Conservation (phyloP, 1,140 invertebrate species). For the Cotesia glomerata region DNA sequence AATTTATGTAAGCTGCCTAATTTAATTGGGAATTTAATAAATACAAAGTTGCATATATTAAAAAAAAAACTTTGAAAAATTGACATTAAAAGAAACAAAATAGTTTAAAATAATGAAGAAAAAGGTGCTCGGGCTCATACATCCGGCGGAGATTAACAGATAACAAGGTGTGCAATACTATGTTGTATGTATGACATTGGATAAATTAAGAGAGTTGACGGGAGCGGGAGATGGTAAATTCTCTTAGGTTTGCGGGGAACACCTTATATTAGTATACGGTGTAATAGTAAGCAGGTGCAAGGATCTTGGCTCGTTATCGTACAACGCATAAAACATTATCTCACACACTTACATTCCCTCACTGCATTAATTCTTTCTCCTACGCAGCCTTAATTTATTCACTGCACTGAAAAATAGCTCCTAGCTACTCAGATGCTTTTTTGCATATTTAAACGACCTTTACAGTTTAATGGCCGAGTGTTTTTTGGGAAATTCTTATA, state of each 20-base stretch:
- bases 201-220: constrained; percentile 32
- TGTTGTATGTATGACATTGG: constrained; percentile 12
- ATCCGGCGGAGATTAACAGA: neutral
- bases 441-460: no score
- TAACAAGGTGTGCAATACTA: neutral
- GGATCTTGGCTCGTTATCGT: constrained; percentile 15
- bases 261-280: constrained; percentile 28
- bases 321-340: constrained; percentile 28
- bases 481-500: no score
- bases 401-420: neutral
- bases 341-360: neutral
- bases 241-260: constrained; percentile 37
- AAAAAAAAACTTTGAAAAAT: neutral
- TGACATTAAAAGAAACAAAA: neutral
- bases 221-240: constrained; percentile 6
- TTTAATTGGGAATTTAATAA: no score
- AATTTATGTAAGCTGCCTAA: no score
- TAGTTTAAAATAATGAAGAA: neutral
- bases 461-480: no score
- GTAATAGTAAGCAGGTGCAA: constrained; percentile 23
- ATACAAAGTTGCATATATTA: no score
- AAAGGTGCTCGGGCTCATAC: constrained; percentile 8
- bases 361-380: constrained; percentile 5
- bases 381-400: constrained; percentile 12
- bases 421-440: no score